These are phyloP conservation scores for Maniola hyperantus DNA, from an alignment of 2,888 invertebrate species.

Conservation along the genomic window DNA sequence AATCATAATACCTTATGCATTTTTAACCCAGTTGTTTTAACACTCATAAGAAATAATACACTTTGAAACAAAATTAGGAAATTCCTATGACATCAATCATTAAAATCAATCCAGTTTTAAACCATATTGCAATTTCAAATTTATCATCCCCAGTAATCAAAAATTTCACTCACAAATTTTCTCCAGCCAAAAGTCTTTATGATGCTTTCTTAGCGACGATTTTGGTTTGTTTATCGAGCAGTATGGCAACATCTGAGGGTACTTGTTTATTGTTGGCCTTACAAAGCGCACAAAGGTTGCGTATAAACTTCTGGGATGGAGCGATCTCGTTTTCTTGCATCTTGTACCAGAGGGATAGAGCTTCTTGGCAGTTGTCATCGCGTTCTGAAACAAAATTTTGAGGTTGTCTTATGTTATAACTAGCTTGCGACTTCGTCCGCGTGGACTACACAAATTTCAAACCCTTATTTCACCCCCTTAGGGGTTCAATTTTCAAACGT, in stretches of 20 bases:
- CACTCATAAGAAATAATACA: neutral
- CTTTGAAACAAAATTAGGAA: neutral
- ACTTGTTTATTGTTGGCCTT: slow-evolving; percentile 61
- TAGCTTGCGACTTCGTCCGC: no score
- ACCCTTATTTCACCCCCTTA: no score
- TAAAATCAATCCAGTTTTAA: no score
- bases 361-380: slow-evolving; percentile 70
- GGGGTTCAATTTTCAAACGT: no score
- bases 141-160: neutral
- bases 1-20: neutral
- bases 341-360: slow-evolving; percentile 68
- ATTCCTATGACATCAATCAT: no score
- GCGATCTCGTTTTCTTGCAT: slow-evolving; percentile 71
- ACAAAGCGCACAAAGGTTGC: slow-evolving; percentile 58
- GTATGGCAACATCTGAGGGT: slow-evolving; percentile 55
- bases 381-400: slow-evolving; percentile 62
- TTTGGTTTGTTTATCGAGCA: slow-evolving; percentile 51
- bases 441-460: no score
- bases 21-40: neutral
- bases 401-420: no score
- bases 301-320: slow-evolving; percentile 69
- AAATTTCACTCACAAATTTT: neutral
- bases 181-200: neutral
- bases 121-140: neutral
- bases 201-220: slow-evolving; percentile 27